These are phyloP conservation scores for Ricordea florida DNA, from an alignment of 92 coral and sea anemone species.

Conservation along the genomic window DNA sequence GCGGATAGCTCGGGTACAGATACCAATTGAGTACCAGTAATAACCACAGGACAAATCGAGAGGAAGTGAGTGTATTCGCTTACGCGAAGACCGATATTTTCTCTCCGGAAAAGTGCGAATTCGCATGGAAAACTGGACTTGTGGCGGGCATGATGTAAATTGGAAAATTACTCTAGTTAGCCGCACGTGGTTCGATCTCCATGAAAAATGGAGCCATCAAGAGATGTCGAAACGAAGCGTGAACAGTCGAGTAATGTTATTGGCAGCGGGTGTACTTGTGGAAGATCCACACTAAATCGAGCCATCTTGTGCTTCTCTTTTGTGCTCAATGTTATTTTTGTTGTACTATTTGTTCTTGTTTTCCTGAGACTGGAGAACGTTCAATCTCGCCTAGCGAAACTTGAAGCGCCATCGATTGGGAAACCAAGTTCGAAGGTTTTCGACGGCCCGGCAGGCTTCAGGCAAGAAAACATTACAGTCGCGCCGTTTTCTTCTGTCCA, in stretches of 20 bases:
- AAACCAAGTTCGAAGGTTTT: neutral
- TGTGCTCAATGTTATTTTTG: conserved; percentile 80
- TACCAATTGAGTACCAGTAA: conserved; percentile 3
- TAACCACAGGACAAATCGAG: neutral
- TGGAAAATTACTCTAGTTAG: neutral
- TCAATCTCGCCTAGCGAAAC: conserved; percentile 63
- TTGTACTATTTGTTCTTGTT: conserved; percentile 82
- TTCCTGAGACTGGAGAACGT: conserved; percentile 76
- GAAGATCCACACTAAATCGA: conserved; percentile 33
- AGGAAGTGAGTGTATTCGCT: conserved; percentile 32
- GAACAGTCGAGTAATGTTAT: neutral
- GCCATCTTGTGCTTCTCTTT: conserved; percentile 63
- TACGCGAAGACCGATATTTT: conserved; percentile 13
- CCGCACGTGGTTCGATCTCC: conserved; percentile 62
- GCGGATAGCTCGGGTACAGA: conserved; percentile 36
- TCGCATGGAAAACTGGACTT: conserved; percentile 72
- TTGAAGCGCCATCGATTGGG: conserved; percentile 28
- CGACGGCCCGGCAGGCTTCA: neutral
- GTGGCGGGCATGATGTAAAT: conserved; percentile 48
- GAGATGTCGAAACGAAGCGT: neutral
- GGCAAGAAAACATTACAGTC: too few relatives aligned
- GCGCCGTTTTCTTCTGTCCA: neutral
- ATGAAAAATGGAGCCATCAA: conserved; percentile 7
- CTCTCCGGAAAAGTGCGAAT: neutral
- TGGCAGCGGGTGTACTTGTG: conserved; percentile 64